A percentile compares a stretch with the other conserved stretches of the same genome.
phyloP scores from a whole-genome alignment of 2,797 vertebrate genomes.

The Tenualosa ilisha region DNA sequence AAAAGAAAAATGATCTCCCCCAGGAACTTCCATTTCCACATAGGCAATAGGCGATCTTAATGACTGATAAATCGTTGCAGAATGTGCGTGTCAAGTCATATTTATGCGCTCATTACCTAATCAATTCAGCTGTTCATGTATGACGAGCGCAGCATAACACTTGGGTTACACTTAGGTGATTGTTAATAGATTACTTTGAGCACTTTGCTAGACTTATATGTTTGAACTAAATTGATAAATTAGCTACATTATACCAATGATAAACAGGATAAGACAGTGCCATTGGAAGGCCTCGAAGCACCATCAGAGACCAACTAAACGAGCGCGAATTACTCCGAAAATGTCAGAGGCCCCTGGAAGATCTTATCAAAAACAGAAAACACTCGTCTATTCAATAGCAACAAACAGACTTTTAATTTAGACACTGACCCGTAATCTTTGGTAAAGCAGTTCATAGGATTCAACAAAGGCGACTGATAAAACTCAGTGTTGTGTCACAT shows the following conservation, averaged over 20 bases:
- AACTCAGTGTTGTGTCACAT: conserved; percentile 82
- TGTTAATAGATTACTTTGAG: background rate
- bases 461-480: conserved; percentile 82
- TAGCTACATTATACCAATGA: no score
- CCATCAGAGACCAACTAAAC: background rate
- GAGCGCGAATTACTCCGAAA: background rate
- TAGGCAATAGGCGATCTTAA: background rate
- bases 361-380: background rate
- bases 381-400: conserved; percentile 3
- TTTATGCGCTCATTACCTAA: background rate
- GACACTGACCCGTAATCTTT: conserved; percentile 24
- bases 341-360: background rate
- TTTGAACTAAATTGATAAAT: background rate
- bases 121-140: background rate
- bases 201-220: background rate
- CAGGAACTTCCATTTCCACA: background rate
- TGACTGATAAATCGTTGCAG: background rate
- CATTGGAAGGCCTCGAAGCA: background rate
- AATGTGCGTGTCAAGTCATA: background rate
- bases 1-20: background rate
- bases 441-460: conserved; percentile 23
- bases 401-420: conserved; percentile 20
- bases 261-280: no score
- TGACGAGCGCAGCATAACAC: background rate
- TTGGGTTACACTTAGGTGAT: background rate